phyloP scores from a whole-genome alignment of 2,113 vertebrate genomes.

The Hyperoodon ampullatus region DNA sequence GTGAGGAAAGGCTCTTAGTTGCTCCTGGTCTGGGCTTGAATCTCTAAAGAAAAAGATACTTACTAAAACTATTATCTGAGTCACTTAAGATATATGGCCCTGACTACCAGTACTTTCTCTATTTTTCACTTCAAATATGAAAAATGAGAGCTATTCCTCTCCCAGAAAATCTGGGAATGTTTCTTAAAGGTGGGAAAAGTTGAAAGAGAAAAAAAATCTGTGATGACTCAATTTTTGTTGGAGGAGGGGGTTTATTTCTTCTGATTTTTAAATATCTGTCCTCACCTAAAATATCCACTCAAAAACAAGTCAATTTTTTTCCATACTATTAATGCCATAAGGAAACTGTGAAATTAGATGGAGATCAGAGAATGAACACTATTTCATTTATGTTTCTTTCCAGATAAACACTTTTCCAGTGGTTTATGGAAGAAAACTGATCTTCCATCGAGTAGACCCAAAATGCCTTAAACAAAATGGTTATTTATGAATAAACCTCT shows the following conservation, averaged over 20 bases:
- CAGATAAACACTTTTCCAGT: constrained; percentile 41
- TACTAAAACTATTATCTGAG: constrained; percentile 76
- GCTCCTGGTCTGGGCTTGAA: constrained; percentile 63
- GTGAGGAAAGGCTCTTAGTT: constrained; percentile 76
- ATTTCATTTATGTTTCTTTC: constrained; percentile 44
- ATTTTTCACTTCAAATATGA: constrained; percentile 77
- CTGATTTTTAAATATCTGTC: constrained; percentile 13
- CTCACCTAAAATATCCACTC: constrained; percentile 31
- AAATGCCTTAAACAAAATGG: constrained; percentile 67
- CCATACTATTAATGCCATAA: not conserved
- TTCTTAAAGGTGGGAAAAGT: constrained; percentile 53
- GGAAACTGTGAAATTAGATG: constrained; percentile 10
- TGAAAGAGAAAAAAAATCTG: not conserved
- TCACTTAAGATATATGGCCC: constrained; percentile 74
- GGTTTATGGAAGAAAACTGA: constrained; percentile 62
- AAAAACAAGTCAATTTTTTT: not conserved
- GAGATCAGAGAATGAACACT: not conserved
- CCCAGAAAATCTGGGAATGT: constrained; percentile 42
- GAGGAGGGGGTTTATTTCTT: not conserved
- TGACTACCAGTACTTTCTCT: constrained; percentile 62
- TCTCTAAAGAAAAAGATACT: constrained; percentile 78
- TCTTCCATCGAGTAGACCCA: constrained; percentile 38
- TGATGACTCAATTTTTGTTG: constrained; percentile 44
- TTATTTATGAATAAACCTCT: constrained; percentile 79
- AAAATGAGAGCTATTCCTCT: constrained; percentile 57